Conservation (phyloP, 92 coral and sea anemone species). For the Porites rus region DNA sequence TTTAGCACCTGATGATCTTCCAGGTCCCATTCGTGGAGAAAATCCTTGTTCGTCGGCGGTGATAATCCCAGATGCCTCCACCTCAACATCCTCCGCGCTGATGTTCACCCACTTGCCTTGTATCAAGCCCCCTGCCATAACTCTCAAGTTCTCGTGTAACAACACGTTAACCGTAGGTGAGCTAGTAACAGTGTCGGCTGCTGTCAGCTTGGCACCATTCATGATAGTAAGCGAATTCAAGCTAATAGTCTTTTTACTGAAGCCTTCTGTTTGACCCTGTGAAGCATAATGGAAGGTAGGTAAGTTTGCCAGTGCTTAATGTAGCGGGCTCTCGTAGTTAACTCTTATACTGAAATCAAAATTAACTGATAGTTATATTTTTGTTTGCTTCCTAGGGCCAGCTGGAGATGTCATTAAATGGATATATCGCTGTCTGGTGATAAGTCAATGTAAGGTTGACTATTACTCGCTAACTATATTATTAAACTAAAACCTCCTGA, state of each 20-base stretch:
- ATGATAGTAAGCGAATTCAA: constrained; percentile 88
- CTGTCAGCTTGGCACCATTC: constrained; percentile 87
- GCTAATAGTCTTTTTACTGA: constrained; percentile 68
- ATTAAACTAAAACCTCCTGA: no score
- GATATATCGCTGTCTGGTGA: no score
- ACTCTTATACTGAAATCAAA: no score
- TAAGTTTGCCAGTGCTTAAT: no score
- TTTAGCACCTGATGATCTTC: constrained; percentile 72
- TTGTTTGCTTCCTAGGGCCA: no score
- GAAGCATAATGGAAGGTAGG: neutral
- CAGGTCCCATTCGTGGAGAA: constrained; percentile 69
- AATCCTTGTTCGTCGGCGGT: constrained; percentile 73
- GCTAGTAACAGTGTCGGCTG: constrained; percentile 56
- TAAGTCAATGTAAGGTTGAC: no score
- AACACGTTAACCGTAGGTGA: constrained; percentile 78
- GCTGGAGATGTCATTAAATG: no score
- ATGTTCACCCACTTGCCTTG: constrained; percentile 81
- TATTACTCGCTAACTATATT: no score
- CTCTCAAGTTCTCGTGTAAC: constrained; percentile 69
- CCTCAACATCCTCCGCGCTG: constrained; percentile 75
- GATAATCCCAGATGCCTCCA: constrained; percentile 88
- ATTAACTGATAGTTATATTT: no score
- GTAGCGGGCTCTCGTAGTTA: no score
- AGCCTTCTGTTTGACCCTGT: constrained; percentile 90
- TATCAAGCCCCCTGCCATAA: constrained; percentile 91